These are phyloP conservation scores for Drosophila rellima DNA, from an alignment of 2,888 invertebrate genomes.

Conservation along the genomic window DNA sequence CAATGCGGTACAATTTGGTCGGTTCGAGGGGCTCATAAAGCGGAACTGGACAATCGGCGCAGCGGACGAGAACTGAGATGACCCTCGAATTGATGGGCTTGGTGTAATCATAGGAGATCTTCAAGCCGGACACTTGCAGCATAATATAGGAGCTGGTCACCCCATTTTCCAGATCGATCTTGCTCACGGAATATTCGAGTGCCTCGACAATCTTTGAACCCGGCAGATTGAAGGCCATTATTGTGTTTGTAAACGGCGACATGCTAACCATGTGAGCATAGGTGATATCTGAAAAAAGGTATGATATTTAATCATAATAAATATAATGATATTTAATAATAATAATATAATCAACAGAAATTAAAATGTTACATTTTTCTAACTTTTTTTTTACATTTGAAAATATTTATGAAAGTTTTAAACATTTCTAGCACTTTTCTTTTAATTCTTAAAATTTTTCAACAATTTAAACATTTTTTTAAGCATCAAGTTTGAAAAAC, in stretches of 20 bases:
- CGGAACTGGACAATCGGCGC: constrained; percentile 86
- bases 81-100: constrained; percentile 88
- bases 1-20: constrained; percentile 88
- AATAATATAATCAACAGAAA: neutral
- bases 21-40: constrained; percentile 87
- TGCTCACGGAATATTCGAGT: constrained; percentile 87
- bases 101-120: constrained; percentile 87
- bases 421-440: too few relatives aligned
- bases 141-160: constrained; percentile 62
- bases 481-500: too few relatives aligned
- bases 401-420: too few relatives aligned
- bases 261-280: constrained; percentile 89
- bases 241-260: constrained; percentile 91
- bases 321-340: neutral
- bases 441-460: neutral
- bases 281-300: constrained; percentile 88
- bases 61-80: constrained; percentile 85
- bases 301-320: neutral
- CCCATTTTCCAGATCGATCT: constrained; percentile 67
- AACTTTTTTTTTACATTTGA: too few relatives aligned
- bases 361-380: neutral
- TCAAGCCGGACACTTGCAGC: constrained; percentile 88
- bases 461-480: too few relatives aligned
- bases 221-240: constrained; percentile 90
- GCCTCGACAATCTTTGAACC: constrained; percentile 89